These are phyloP conservation scores for Cromileptes altivelis DNA, from an alignment of 2,113 vertebrate genomes.

Conservation along the genomic window DNA sequence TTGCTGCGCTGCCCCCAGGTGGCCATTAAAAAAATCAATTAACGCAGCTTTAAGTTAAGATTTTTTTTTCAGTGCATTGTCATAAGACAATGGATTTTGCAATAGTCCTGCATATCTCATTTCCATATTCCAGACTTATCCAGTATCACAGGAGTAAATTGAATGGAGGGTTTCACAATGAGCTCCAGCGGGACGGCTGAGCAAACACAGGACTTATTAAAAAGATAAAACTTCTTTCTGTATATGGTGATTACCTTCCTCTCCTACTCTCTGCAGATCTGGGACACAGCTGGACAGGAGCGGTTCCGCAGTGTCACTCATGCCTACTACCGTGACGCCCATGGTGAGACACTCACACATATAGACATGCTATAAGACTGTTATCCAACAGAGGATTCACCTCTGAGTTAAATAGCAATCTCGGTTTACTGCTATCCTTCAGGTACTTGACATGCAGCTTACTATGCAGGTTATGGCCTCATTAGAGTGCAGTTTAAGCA, in stretches of 20 bases:
- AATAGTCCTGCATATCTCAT: neutral
- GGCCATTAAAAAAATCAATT: neutral
- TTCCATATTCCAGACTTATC: constrained; percentile 32
- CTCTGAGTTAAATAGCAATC: constrained; percentile 3
- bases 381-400: neutral
- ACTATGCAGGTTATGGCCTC: neutral
- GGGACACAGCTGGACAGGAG: constrained; percentile 93
- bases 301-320: constrained; percentile 93
- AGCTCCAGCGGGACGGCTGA: constrained; percentile 14
- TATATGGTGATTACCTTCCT: constrained; percentile 28
- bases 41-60: neutral
- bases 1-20: neutral
- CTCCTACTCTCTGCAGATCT: constrained; percentile 71
- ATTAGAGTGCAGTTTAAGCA: neutral
- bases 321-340: constrained; percentile 92
- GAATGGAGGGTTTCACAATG: constrained; percentile 20
- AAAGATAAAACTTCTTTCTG: constrained; percentile 22
- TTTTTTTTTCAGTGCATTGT: constrained; percentile 1
- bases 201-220: constrained; percentile 37
- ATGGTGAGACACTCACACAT: constrained; percentile 85
- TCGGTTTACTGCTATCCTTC: neutral
- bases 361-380: neutral
- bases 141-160: neutral
- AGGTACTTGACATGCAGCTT: neutral
- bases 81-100: neutral